These are phyloP conservation scores for Anthopleura xanthogrammica DNA, from an alignment of 92 coral and sea anemone genomes.

Conservation along the genomic window DNA sequence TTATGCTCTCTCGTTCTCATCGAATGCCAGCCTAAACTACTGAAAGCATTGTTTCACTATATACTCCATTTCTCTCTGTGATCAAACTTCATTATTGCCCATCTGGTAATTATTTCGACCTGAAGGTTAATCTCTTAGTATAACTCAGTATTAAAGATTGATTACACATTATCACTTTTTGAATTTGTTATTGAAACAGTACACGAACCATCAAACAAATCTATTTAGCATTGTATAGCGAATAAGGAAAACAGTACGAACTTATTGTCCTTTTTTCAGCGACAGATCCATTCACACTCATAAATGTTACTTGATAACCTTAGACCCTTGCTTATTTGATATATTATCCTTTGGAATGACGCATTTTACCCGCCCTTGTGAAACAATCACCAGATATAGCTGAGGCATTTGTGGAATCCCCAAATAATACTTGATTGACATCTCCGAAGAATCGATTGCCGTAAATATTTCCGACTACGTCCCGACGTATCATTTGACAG, in stretches of 20 bases:
- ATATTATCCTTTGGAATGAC: conserved; percentile 14
- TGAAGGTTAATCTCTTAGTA: no score
- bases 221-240: background rate
- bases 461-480: conserved; percentile 57
- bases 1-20: no score
- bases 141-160: no score
- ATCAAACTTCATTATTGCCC: no score
- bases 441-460: conserved; percentile 40
- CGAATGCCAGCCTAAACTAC: no score
- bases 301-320: conserved; percentile 14
- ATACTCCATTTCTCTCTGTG: no score
- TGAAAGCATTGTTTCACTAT: no score
- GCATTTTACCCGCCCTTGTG: conserved; percentile 41
- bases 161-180: no score
- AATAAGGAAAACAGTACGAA: background rate
- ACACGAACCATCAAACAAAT: background rate
- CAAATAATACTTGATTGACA: conserved; percentile 57
- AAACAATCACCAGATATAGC: conserved; percentile 56
- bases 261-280: background rate
- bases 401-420: conserved; percentile 58
- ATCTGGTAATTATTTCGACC: no score
- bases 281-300: conserved; percentile 16
- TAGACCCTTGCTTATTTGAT: conserved; percentile 16
- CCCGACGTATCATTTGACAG: conserved; percentile 45
- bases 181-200: no score